Conservation (phyloP, 2,797 vertebrate genomes). For the Chrysocyon brachyurus region DNA sequence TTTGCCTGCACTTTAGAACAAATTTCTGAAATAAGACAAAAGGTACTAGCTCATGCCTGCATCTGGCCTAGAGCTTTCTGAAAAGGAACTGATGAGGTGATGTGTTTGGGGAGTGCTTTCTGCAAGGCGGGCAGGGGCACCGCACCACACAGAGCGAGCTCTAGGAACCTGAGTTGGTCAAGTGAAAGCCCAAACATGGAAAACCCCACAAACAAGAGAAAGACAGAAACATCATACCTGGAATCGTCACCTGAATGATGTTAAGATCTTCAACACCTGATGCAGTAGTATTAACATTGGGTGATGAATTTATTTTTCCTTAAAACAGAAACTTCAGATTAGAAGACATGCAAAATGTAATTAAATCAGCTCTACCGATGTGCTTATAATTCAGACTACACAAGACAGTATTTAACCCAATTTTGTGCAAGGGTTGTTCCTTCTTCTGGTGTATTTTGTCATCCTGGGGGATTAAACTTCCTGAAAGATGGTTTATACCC, state of each 20-base stretch:
- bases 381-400: background rate
- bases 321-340: constrained; percentile 62
- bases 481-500: background rate
- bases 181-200: background rate
- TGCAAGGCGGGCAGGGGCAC: background rate
- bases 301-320: constrained; percentile 86
- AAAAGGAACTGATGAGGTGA: background rate
- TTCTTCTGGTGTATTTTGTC: background rate
- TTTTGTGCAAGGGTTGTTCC: background rate
- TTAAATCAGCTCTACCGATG: background rate
- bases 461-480: background rate
- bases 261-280: constrained; percentile 88
- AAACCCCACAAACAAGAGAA: too few relatives aligned
- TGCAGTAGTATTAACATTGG: constrained; percentile 81
- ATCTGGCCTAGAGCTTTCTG: background rate
- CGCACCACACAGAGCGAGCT: rapidly evolving
- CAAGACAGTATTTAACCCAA: background rate
- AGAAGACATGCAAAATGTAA: background rate
- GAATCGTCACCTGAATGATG: constrained; percentile 90
- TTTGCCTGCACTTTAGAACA: background rate
- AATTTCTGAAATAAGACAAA: background rate
- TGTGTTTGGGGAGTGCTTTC: rapidly evolving
- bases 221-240: constrained; percentile 83
- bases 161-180: rapidly evolving
- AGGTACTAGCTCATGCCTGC: background rate